Base-by-base conservation (phyloP, 2,113 vertebrate species). In the Mus pahari region DNA sequence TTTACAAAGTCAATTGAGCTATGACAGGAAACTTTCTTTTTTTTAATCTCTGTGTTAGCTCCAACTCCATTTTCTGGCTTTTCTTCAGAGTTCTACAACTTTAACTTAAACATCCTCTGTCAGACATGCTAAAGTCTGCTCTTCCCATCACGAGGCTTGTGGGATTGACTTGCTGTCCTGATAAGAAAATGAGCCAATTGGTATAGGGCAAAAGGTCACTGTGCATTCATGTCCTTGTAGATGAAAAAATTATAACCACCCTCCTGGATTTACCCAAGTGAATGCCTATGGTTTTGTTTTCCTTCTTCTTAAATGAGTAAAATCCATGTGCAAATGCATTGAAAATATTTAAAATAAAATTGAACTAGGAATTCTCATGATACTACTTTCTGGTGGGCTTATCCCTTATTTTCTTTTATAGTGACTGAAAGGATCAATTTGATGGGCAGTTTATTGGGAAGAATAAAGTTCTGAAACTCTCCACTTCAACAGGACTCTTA, bases 101-200 rank as follows among this genome's bases (percentile, higher is more conserved):
- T 42, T 95, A 96, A 95, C 96, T 91, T 97, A 97, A 98, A 97
- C 89, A 98, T 93, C 84, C 74, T 82, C 94, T 86, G 98, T 94
- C 81, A 97, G 78, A 89, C 95, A 84, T 50, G 89, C 90, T 97
- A 96, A 97, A 97, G 96, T 98, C 97, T 96, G 91, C 79, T 73
- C 73, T 90, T 98, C 94, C 89, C 98, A 97, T 95, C 3, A 0
- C 97, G 95, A 96, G 96, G 58, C 89, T 95, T 93, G 84, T 96
- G 97, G 98, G 98, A 98, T 98, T 98, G 98, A 98, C 81, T 98
- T 97, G 97, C 95, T 98, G 83, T 98, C 98, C 97, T 97, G 92
- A 92, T 97, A 98, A 92, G 98, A 93, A 95, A 97, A 98, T 97
- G 97, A 98, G 97, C 97, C 98, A 98, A 98, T 97, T 94, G 45